Percentiles rank a stretch among this genome's conserved stretches.
These are phyloP conservation scores for Puntigrus tetrazona DNA, from an alignment of 2,113 vertebrate species.

Conservation along the genomic window DNA sequence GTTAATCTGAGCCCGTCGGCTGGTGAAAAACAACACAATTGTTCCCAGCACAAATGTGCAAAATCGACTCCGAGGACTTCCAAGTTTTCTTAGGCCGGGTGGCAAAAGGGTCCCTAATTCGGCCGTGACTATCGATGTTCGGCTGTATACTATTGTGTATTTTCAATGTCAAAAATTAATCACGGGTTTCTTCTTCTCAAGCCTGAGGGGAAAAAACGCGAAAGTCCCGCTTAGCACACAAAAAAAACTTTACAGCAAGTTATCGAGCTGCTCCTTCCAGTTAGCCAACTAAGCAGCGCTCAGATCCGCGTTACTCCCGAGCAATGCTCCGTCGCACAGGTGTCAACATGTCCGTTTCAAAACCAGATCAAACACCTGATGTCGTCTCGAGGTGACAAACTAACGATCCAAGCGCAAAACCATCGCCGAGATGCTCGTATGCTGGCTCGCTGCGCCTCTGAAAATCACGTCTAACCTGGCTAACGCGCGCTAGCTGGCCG, in stretches of 20 bases:
- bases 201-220: not conserved
- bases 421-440: not conserved
- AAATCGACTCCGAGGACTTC: conserved; percentile 50
- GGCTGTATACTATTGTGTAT: not conserved
- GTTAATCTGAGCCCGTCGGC: not conserved
- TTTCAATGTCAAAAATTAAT: too few relatives aligned
- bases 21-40: conserved; percentile 1
- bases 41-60: conserved; percentile 27
- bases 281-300: conserved; percentile 39
- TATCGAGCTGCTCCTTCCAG: conserved; percentile 16
- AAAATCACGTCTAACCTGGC: conserved; percentile 44
- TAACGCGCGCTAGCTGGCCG: conserved; percentile 35
- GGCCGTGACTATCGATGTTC: not conserved
- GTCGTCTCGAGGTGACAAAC: not conserved
- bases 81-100: conserved; percentile 50
- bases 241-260: conserved; percentile 35
- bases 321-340: not conserved
- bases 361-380: not conserved
- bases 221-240: not conserved
- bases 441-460: conserved; percentile 15
- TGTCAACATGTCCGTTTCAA: conserved; percentile 10
- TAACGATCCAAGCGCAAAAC: not conserved
- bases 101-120: conserved; percentile 34
- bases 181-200: not conserved
- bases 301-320: conserved; percentile 18